Evolutionary conservation across 2,888 invertebrate genomes (phyloP).

Genomic region (Lymantria monacha): DNA sequence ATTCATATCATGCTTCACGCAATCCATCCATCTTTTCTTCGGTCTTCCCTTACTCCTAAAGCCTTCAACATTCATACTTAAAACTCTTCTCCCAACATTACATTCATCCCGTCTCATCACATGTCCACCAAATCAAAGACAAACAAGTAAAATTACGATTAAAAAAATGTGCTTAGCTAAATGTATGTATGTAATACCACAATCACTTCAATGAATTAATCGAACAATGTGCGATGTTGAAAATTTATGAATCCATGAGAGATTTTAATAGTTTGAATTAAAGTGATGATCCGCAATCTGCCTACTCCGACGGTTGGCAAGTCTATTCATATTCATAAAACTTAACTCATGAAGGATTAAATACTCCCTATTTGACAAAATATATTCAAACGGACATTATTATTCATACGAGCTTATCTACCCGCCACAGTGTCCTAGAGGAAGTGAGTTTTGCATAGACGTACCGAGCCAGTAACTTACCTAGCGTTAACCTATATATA

Average conservation of each 20-base stretch:
- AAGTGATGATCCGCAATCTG: neutral
- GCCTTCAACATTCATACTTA: too few species aligned
- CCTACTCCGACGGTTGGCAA: neutral
- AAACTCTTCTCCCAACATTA: too few species aligned
- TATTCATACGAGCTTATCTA: slow-evolving; percentile 36
- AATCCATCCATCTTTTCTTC: too few species aligned
- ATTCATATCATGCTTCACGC: too few species aligned
- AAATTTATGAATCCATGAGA: neutral
- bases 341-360: slow-evolving; percentile 4
- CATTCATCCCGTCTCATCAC: too few species aligned
- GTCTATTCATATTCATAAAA: slow-evolving; percentile 1
- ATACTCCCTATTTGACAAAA: slow-evolving; percentile 20
- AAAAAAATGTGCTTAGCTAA: too few species aligned
- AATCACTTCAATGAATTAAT: too few species aligned
- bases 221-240: too few species aligned
- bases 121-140: too few species aligned
- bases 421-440: slow-evolving; percentile 27
- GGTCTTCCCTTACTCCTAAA: too few species aligned
- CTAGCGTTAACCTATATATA: slow-evolving; percentile 28
- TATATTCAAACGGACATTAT: slow-evolving; percentile 31
- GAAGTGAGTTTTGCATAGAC: slow-evolving; percentile 35
- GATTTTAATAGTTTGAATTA: neutral
- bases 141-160: too few species aligned
- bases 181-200: too few species aligned
- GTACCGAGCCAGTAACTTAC: slow-evolving; percentile 7